Evolutionary conservation across 2,113 vertebrate species (phyloP).

Genomic region (Benitochromis conjunctus): DNA sequence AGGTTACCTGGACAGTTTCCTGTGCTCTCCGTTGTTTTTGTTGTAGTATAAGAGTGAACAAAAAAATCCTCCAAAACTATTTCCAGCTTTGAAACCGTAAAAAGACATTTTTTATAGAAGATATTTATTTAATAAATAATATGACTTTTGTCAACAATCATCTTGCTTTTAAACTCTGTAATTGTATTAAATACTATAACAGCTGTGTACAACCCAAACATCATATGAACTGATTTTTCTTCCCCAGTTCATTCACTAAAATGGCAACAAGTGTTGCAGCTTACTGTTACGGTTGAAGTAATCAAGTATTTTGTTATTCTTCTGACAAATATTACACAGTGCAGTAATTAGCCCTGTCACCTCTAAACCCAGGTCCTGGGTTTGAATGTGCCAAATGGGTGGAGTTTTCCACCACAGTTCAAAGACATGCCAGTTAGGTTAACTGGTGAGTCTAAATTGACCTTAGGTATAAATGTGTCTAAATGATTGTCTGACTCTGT

Average conservation of each 20-base stretch:
- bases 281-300: background rate
- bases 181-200: background rate
- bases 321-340: background rate
- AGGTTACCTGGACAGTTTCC: accelerated
- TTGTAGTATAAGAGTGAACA: background rate
- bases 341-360: background rate
- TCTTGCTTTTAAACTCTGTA: background rate
- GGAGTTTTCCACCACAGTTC: background rate
- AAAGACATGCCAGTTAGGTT: background rate
- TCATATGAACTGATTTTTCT: background rate
- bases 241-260: background rate
- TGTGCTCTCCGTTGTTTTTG: background rate
- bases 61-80: background rate
- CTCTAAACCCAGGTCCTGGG: background rate
- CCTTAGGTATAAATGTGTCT: accelerated
- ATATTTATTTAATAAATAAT: background rate
- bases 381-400: background rate
- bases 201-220: background rate
- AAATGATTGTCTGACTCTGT: background rate
- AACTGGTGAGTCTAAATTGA: background rate
- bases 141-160: background rate
- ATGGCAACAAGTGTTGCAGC: accelerated
- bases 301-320: background rate
- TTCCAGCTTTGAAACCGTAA: background rate
- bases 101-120: background rate